phyloP scores from a whole-genome alignment of 2,888 invertebrate species.

The Rhopalosiphum nymphaeae region DNA sequence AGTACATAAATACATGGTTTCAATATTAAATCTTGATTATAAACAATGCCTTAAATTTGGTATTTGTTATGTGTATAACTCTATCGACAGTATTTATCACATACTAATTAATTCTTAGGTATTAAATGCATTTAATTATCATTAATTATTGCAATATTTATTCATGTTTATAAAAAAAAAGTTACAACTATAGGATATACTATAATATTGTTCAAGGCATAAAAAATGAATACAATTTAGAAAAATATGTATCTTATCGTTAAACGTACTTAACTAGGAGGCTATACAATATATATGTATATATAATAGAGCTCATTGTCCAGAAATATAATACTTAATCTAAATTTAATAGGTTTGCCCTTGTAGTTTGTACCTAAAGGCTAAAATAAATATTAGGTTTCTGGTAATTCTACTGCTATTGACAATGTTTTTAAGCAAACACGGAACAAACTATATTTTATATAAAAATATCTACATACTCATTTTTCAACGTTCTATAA shows the following conservation, averaged over 20 bases:
- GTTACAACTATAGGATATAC: no score
- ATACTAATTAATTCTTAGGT: no score
- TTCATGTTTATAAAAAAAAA: no score
- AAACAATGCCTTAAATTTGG: no score
- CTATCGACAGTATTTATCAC: no score
- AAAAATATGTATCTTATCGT: neutral
- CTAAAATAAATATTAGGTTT: neutral
- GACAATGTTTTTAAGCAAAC: neutral
- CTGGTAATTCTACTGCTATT: neutral
- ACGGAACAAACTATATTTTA: neutral
- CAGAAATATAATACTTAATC: conserved; percentile 3
- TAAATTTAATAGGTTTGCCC: conserved; percentile 12
- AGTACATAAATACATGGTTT: no score
- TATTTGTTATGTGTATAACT: no score
- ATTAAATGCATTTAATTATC: no score
- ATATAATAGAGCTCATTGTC: conserved; percentile 5
- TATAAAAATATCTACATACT: neutral
- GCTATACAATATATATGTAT: neutral
- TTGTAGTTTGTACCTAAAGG: neutral
- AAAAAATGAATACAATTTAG: neutral
- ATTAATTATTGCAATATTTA: no score
- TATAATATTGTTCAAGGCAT: neutral
- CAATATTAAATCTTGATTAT: no score
- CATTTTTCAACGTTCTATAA: neutral
- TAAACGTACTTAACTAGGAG: neutral